Evolutionary conservation across 1,140 invertebrate species (phyloP), one percentile per base, ranked within the genome.

Genomic region (Ceratina calcarata): DNA sequence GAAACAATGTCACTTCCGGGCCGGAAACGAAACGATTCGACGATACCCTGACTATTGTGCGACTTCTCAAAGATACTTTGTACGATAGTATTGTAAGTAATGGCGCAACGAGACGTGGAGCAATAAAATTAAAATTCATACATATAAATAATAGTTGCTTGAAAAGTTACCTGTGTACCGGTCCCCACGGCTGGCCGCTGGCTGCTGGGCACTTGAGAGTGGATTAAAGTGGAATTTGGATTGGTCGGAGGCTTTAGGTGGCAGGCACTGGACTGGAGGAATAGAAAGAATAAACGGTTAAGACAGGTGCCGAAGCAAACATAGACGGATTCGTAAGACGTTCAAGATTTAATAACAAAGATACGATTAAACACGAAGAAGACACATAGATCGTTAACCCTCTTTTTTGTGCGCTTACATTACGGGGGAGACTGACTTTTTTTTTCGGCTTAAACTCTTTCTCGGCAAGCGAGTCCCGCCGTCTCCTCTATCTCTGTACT

Each of bases 321-420:
- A 84, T 72, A 86, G 22, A 81, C 67, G 45, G 60, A 61, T 82
- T 79, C 72, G 78, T 86, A 87, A 67, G 80, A 87, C 81, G 86
- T 85, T 85, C 66, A 87, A 87, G 86, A 86, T 87, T 87, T 87
- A 86, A 87, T 87, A 86, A 85, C 85, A 85, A 85, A 86, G 78
- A 82, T 80, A 88, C 80, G 87, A 84, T 86, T 75, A 87, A 87
- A 88, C 87, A 87, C 78, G 84, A 82, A 88, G 81, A 88, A 87
- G 86, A 88, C 86, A 87, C 83, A 87, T 87, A 87, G 83, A 88
- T 87, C 80, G 83, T 87, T 87, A 87, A 86, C 76, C 73, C 60
- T 86, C 75, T 80, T 78, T 37, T 72, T 80, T 85, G 72, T 84
- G 83, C 78, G 82, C 82, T 77, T 81, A 85, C 78, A 84, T 84